Evolutionary conservation across 2,113 vertebrate species (phyloP), one percentile per base, ranked within the genome.

Genomic region (Mungos mungo): DNA sequence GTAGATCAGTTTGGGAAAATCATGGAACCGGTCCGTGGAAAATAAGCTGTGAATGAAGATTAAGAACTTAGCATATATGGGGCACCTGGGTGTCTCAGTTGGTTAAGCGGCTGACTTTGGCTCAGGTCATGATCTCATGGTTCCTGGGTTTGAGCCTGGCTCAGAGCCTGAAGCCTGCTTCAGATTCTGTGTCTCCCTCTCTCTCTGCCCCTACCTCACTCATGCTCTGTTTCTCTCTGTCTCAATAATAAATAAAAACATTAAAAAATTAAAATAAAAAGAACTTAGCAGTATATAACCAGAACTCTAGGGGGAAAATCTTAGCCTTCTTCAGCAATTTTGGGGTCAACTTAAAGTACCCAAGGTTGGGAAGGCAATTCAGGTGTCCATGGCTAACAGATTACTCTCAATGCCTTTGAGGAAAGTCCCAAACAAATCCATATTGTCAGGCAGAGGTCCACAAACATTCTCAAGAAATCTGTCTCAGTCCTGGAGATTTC

Each of bases 401-500:
- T 76, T 91, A 25, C 25, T 66, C 38, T 89, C 25, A 52, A 19
- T 52, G 33, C 29, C 23, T 96, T 57, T 82, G 77, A 94, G 38
- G 25, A 69, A 50, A 79, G 7, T 86, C 47, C 71, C 66, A 80
- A 79, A 90, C 15, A 66, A 93, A 92, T 35, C 25, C 54, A 63
- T 65, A 5, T 72, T 71, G 50, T 88, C 41, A 54, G 72, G 7
- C 27, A 6, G 18, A 93, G 23, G 27, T 7, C 23, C 25, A 29
- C 5, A 23, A 88, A 86, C 45, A 45, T 74, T 88, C 38, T 92
- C 54, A 80, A 68, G 41, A 98, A 94, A 71, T 82, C 11, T 94
- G 15, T 65, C 72, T 81, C 21, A 35, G 41, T 81, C 33, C 7
- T 85, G 19, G 15, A 93, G 71, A 81, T 96, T 94, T 95, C n/a